phyloP scores from a whole-genome alignment of 2,113 vertebrate species.

The Aphelocoma coerulescens region DNA sequence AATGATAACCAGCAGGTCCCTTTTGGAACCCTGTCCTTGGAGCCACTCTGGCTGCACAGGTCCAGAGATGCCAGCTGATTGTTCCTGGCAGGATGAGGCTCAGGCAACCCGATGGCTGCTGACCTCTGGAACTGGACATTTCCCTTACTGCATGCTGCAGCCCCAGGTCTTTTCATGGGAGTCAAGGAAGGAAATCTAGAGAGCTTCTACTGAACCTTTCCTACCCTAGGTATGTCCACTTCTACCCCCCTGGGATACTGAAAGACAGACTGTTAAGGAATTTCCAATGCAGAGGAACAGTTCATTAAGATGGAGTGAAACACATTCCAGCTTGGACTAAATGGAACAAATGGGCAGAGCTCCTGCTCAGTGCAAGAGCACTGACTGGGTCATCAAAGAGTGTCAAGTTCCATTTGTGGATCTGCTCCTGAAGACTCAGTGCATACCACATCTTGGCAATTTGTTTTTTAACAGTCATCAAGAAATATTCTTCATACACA shows the following conservation, averaged over 20 bases:
- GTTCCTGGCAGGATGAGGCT: neutral
- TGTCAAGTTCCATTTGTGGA: neutral
- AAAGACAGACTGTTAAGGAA: neutral
- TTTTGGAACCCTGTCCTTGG: neutral
- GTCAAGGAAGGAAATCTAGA: neutral
- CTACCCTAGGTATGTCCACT: neutral
- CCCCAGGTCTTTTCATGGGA: neutral
- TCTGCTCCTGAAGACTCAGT: neutral
- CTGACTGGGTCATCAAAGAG: neutral
- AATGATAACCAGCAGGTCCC: neutral
- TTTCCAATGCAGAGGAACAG: neutral
- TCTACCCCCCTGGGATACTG: neutral
- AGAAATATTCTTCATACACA: neutral
- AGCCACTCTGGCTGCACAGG: neutral
- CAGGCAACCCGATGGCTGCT: accelerated
- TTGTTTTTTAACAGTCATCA: neutral
- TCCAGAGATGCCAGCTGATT: neutral
- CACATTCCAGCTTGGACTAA: neutral
- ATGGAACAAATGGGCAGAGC: neutral
- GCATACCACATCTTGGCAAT: neutral
- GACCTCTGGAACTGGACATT: neutral
- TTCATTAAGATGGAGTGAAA: neutral
- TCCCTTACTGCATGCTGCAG: neutral
- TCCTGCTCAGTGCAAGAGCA: neutral
- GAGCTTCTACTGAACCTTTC: neutral